A percentile compares a stretch with the other conserved stretches of the same genome.
phyloP scores from a whole-genome alignment of 2,113 vertebrate species.

The Saiga tatarica region DNA sequence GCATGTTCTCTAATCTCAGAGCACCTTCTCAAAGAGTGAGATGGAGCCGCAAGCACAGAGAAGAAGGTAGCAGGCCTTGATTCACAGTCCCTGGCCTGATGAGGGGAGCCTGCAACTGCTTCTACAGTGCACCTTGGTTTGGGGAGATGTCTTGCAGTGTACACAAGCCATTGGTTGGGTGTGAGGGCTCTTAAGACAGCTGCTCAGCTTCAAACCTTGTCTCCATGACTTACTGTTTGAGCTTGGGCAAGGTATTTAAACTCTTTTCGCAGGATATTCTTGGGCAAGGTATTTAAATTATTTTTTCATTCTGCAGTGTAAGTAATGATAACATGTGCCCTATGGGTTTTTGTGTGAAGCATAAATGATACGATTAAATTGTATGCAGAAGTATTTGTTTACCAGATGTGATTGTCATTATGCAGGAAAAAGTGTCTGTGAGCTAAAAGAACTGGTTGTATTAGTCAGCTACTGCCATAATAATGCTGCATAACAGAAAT shows the following conservation, averaged over 20 bases:
- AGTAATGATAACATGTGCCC: background rate
- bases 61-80: background rate
- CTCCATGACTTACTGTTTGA: background rate
- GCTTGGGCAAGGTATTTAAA: background rate
- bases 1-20: background rate
- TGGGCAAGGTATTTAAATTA: background rate
- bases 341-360: background rate
- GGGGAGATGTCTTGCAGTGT: background rate
- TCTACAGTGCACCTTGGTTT: background rate
- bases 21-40: background rate
- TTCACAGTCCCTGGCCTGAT: background rate
- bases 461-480: background rate
- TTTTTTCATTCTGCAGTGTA: background rate
- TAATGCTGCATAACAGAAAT: background rate
- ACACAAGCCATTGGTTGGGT: fast-evolving
- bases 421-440: background rate
- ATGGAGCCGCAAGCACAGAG: background rate
- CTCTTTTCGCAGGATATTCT: background rate
- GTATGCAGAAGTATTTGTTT: background rate
- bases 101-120: background rate
- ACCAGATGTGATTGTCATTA: background rate
- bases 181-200: background rate
- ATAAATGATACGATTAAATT: background rate
- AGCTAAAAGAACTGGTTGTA: background rate
- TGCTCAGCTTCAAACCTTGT: background rate